Evolutionary conservation across 2,113 vertebrate genomes (phyloP).

Genomic region (Corythornis madagascariensis): DNA sequence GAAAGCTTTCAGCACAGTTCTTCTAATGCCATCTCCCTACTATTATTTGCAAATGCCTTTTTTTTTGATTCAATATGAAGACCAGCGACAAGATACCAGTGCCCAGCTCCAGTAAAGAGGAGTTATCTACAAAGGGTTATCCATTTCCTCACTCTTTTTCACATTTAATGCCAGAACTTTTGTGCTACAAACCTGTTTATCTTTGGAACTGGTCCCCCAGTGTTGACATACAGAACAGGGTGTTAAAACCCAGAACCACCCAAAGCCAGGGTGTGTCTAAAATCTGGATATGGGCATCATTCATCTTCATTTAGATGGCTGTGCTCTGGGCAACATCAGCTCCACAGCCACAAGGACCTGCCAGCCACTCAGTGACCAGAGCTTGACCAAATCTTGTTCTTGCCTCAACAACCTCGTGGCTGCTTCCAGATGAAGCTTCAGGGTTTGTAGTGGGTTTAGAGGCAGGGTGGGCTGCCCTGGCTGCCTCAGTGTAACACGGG

Average conservation of each 20-base stretch:
- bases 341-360: not conserved
- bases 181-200: not conserved
- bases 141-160: not conserved
- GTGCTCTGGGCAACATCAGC: not conserved
- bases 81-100: not conserved
- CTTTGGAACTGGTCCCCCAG: not conserved
- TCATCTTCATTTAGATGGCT: not conserved
- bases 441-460: not conserved
- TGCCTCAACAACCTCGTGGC: not conserved
- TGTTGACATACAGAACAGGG: not conserved
- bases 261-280: not conserved
- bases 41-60: not conserved
- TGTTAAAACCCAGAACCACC: not conserved
- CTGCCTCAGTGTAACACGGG: not conserved
- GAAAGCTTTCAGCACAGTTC: not conserved
- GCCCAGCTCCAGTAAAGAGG: not conserved
- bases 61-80: not conserved
- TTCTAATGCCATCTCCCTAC: not conserved
- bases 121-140: not conserved
- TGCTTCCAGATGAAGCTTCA: not conserved
- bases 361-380: not conserved
- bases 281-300: not conserved
- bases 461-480: not conserved
- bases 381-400: not conserved
- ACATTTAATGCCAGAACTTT: not conserved